Percentiles rank a stretch among this genome's conserved stretches.
Evolutionary conservation across 2,888 invertebrate genomes (phyloP).

Genomic region (Dynastes maya): DNA sequence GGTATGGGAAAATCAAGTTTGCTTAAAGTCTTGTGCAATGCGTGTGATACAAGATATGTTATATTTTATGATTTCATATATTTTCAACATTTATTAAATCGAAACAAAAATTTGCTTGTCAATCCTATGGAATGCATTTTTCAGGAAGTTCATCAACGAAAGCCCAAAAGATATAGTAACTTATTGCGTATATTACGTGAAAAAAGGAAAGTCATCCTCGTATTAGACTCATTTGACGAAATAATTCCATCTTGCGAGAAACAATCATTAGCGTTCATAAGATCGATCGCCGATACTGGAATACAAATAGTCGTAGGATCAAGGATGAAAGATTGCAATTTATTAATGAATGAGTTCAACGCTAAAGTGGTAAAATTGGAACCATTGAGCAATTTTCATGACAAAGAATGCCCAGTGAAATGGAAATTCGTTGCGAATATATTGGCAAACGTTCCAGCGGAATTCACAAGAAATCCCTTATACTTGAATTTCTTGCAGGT

Average conservation of each 20-base stretch:
- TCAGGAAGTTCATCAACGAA: neutral
- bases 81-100: neutral
- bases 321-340: neutral
- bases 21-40: neutral
- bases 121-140: neutral
- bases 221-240: neutral
- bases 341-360: neutral
- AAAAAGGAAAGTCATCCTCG: neutral
- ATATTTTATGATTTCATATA: neutral
- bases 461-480: neutral
- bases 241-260: conserved; percentile 2
- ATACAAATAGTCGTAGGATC: neutral
- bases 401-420: neutral
- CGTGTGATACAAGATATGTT: neutral
- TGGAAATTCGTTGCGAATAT: neutral
- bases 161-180: neutral
- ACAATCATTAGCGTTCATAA: neutral
- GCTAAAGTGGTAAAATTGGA: neutral
- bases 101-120: neutral
- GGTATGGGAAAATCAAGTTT: neutral
- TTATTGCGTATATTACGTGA: neutral
- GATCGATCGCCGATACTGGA: neutral
- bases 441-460: neutral
- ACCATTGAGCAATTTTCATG: neutral
- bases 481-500: neutral